phyloP scores from a whole-genome alignment of 2,113 vertebrate species.

The Microtus richardsoni region DNA sequence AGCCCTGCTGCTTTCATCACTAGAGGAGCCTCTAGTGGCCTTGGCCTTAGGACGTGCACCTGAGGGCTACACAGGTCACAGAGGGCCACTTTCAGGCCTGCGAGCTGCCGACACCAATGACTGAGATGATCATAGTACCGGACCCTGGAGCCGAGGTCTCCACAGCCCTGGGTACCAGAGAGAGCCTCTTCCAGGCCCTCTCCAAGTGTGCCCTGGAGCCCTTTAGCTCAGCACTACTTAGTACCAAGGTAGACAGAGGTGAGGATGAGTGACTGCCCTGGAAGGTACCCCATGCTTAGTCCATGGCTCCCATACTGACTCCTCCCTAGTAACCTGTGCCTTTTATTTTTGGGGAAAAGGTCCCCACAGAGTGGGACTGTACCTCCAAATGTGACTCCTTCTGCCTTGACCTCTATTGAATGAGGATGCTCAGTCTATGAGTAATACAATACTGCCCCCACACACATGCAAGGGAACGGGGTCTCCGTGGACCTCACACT shows the following conservation, averaged over 20 bases:
- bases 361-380: background rate
- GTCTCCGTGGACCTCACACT: background rate
- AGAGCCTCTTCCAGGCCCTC: background rate
- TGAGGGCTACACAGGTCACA: background rate
- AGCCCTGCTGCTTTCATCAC: background rate
- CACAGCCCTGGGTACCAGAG: background rate
- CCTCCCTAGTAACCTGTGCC: conserved; percentile 1
- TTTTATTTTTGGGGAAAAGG: background rate
- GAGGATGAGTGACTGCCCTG: too few relatives aligned
- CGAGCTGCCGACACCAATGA: background rate
- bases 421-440: background rate
- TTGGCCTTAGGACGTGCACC: background rate
- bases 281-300: too few relatives aligned
- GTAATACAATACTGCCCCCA: background rate
- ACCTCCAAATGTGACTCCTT: background rate
- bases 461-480: background rate
- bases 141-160: background rate
- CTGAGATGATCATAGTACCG: background rate
- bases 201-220: background rate
- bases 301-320: background rate
- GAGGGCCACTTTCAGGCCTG: background rate
- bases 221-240: background rate
- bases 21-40: background rate
- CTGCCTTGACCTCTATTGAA: background rate
- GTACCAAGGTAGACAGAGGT: too few relatives aligned